phyloP scores from a whole-genome alignment of 2,113 vertebrate species.

The Corythornis cristatus region DNA sequence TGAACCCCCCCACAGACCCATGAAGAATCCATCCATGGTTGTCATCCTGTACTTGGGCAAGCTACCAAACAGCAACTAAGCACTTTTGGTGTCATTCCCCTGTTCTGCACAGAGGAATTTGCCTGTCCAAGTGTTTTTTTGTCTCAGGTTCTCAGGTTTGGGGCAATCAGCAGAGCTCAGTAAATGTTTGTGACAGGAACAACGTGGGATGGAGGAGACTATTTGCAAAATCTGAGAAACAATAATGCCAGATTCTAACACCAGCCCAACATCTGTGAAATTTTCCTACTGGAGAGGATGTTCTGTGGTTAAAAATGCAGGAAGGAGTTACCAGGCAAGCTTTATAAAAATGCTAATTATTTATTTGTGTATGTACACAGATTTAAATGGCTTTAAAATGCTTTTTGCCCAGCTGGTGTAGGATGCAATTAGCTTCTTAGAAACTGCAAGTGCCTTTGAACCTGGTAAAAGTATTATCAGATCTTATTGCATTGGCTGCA shows the following conservation, averaged over 20 bases:
- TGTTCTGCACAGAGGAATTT: neutral
- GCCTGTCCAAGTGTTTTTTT: neutral
- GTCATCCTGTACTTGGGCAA: neutral
- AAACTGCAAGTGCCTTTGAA: conserved; percentile 58
- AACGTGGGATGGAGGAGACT: neutral
- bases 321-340: conserved; percentile 24
- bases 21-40: no score
- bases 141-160: neutral
- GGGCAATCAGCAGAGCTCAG: neutral
- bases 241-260: neutral
- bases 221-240: neutral
- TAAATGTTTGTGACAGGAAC: neutral
- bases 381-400: conserved; percentile 57
- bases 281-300: conserved; percentile 16
- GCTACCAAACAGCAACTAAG: neutral
- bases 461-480: neutral
- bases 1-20: neutral
- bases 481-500: neutral
- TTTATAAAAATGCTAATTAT: conserved; percentile 69
- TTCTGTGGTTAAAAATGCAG: conserved; percentile 3
- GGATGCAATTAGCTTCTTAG: conserved; percentile 52
- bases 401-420: conserved; percentile 55
- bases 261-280: conserved; percentile 43
- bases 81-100: neutral
- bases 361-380: conserved; percentile 61